phyloP scores from a whole-genome alignment of 2,888 invertebrate genomes.

The Crioceris asparagi region DNA sequence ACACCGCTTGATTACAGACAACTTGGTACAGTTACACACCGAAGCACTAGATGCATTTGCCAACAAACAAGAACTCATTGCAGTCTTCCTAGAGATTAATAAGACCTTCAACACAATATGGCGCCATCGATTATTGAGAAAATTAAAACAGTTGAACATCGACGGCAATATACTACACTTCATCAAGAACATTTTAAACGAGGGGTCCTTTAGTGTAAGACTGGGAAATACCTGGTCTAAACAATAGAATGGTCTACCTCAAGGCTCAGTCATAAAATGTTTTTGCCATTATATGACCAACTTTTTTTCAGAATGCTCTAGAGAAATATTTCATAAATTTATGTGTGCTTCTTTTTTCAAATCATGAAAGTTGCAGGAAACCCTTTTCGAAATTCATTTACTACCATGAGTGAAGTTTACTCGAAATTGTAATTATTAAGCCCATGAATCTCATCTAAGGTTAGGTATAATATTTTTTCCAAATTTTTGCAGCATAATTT shows the following conservation, averaged over 20 bases:
- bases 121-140: background rate
- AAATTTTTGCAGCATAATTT: too few species aligned
- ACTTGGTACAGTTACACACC: too few species aligned
- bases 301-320: too few species aligned
- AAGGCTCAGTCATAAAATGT: constrained; percentile 3
- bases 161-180: background rate
- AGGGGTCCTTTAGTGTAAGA: background rate
- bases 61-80: background rate
- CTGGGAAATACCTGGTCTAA: background rate
- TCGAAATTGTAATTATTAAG: constrained; percentile 16
- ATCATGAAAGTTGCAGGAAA: constrained; percentile 14
- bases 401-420: constrained; percentile 11
- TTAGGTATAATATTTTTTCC: too few species aligned
- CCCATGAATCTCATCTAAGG: constrained; percentile 15
- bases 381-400: constrained; percentile 15
- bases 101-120: background rate
- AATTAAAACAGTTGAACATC: background rate
- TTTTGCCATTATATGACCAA: too few species aligned
- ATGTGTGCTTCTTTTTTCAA: constrained; percentile 13
- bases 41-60: background rate
- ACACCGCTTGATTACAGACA: too few species aligned
- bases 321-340: constrained; percentile 9
- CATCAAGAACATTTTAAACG: background rate
- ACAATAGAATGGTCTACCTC: constrained; percentile 13
- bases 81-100: background rate